Base-by-base conservation (phyloP, 35 echinoderm and acorn worm genomes). In the Strongylocentrotus purpuratus region DNA sequence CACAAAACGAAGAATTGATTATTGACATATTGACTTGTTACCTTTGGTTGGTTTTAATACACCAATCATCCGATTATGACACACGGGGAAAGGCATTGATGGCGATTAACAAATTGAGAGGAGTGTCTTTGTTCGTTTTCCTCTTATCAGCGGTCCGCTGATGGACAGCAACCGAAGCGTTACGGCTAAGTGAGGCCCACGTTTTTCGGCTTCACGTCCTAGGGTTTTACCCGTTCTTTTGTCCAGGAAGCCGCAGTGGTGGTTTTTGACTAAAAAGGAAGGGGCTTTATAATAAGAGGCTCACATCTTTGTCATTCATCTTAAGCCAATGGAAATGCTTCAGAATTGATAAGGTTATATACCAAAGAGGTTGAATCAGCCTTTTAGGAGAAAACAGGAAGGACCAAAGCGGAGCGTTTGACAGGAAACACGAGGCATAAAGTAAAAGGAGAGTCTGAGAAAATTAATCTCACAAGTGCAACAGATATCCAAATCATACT, bases 1-100 rank as follows among this genome's bases (percentile, higher is more conserved):
- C 28, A 71, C 61, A 15, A 78, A 28, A 78, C 4, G 65, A 78
- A 78, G 65, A 78, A 15, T 78, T 78, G 28, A 78, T 78, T 28
- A 78, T 78, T 78, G 65, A 78, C 65, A 78, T 78, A 78, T 78
- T 78, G 65, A 78, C 65, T 78, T 78, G 65, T 78, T 78, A 78
- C 65, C 65, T 78, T 78, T n/a, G 1, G 20, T 28, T 28, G 65
- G 65, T 78, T n/a, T 28, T 28, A 8, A 55, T 55, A 55, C 50
- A 55, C 50, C 50, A 55, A 78, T 78, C 65, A 78, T 78, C 65
- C 22, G 65, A 78, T 78, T n/a, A 78, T n/a, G 65, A 78, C 22
- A 78, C 65, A 5, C 28, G 4, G 0, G 18, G 65, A 78, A 28
- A 78, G 5, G 22, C 65, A 28, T 78, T n/a, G 65, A 22, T 78